Percentiles rank a stretch among this genome's conserved stretches.
phyloP scores from a whole-genome alignment of 2,797 vertebrate species.

The Pelodytes ibericus region DNA sequence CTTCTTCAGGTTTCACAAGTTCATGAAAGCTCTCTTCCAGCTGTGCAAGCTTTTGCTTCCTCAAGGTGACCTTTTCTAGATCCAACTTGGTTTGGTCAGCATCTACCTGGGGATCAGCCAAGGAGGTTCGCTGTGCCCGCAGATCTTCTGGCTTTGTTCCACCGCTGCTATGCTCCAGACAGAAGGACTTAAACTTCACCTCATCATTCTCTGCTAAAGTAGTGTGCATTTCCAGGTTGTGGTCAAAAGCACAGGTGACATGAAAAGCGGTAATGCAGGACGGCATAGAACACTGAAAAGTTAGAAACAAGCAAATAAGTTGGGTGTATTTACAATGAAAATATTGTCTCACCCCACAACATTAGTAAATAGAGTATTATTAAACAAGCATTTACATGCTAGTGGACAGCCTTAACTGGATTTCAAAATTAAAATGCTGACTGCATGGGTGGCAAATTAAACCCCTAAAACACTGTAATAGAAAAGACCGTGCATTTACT shows the following conservation, averaged over 20 bases:
- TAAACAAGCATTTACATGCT: no score
- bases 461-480: no score
- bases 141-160: conserved; percentile 65
- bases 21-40: conserved; percentile 92
- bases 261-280: conserved; percentile 95
- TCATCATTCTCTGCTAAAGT: conserved; percentile 95
- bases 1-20: conserved; percentile 88
- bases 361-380: no score
- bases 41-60: conserved; percentile 94
- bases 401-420: no score
- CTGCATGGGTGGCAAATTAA: no score
- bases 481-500: no score
- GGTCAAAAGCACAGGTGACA: conserved; percentile 96
- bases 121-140: conserved; percentile 58
- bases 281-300: conserved; percentile 91
- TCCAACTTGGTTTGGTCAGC: conserved; percentile 77
- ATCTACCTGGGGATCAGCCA: conserved; percentile 63
- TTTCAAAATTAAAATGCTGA: no score
- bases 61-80: conserved; percentile 87
- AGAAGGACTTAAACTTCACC: conserved; percentile 97
- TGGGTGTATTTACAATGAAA: no score
- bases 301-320: conserved; percentile 47
- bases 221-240: conserved; percentile 92
- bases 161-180: conserved; percentile 88
- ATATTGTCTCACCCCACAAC: no score